phyloP scores from a whole-genome alignment of 1,140 invertebrate genomes.

The Drosophila paulistorum region DNA sequence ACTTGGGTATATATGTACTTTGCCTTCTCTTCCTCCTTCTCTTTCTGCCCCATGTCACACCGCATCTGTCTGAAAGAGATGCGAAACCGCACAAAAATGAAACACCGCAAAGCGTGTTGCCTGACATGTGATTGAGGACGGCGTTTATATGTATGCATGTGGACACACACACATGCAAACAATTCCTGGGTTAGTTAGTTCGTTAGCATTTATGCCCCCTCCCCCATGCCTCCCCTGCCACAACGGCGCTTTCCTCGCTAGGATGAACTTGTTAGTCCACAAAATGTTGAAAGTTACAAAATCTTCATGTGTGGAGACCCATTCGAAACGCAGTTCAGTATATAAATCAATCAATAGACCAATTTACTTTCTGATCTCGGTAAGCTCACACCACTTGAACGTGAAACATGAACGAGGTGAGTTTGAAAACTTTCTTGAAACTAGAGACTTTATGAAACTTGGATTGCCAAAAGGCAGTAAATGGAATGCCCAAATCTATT shows the following conservation, averaged over 20 bases:
- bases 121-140: constrained; percentile 78
- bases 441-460: no score
- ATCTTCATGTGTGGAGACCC: constrained; percentile 48
- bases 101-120: constrained; percentile 69
- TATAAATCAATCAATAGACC: constrained; percentile 3
- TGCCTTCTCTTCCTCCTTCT: constrained; percentile 58
- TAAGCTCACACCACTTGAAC: not conserved
- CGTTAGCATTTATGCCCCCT: constrained; percentile 75
- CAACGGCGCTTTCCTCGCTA: constrained; percentile 3
- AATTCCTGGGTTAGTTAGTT: constrained; percentile 76
- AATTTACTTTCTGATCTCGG: not conserved
- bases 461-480: no score
- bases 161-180: constrained; percentile 15
- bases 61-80: constrained; percentile 17
- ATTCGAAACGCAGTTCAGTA: constrained; percentile 26
- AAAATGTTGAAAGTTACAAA: constrained; percentile 59
- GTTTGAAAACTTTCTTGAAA: not conserved
- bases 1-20: constrained; percentile 43
- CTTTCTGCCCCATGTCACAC: not conserved
- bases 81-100: constrained; percentile 55
- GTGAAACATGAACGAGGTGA: not conserved
- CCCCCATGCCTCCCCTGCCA: constrained; percentile 13
- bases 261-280: constrained; percentile 55
- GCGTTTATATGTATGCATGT: constrained; percentile 63
- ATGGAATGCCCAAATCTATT: no score